Base-by-base conservation (phyloP, 2,888 invertebrate genomes). In the Leptinotarsa juncta region DNA sequence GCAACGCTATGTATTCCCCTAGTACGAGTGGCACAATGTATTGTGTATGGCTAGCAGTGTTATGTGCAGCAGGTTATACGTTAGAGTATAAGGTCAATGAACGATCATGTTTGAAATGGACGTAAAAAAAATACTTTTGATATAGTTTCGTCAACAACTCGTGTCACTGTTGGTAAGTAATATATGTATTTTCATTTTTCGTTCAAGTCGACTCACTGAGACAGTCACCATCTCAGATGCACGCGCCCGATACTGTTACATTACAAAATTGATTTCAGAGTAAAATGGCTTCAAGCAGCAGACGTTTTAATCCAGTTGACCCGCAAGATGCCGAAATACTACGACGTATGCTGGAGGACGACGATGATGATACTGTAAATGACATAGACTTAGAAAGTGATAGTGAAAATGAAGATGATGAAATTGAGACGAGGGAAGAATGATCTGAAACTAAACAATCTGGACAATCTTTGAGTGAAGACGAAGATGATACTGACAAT, bases 131-230 rank as follows among this genome's bases (percentile, higher is more conserved):
- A 53, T n/a, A 32, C 50, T 50, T 16, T 50, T 53, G 53, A 55
- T 55, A 55, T 55, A n/a, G 53, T 55, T 55, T 55, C 53, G 4
- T 55, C 53, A 55, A 55, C 53, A 55, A 55, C 53, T 55, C 10
- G 18, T 10, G 53, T 55, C 10, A 5, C 20, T 55, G 18, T 53
- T 55, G 53, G 20, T 55, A 20, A 18, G 16, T 50, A 3, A 50
- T 55, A 55, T 55, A 55, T 55, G 53, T 55, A 55, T 55, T 18
- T 55, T 55, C 16, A 55, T 5, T 55, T n/a, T 55, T 55, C 53
- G 10, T 55, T 55, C 53, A 55, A 55, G 53, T 55, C n/a, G 53
- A 7, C 53, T 20, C 53, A 18, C 53, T 55, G 20, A 10, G 53
- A 10, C 53, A 55, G 53, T 55, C 53, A 55, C 53, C 20, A 20